Evolutionary conservation across 2,797 vertebrate genomes (phyloP).

Genomic region (Nannoperca australis): DNA sequence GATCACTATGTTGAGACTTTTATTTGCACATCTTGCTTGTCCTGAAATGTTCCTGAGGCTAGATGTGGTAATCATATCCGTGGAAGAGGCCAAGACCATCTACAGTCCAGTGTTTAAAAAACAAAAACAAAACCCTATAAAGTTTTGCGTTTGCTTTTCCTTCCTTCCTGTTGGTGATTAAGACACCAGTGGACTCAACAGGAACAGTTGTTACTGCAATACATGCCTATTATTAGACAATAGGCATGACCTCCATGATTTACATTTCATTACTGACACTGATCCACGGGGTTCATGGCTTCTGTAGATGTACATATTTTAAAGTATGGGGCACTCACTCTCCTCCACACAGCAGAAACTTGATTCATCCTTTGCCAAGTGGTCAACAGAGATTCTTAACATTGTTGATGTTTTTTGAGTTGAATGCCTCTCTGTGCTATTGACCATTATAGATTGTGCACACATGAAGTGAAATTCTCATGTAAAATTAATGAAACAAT

Average conservation of each 20-base stretch:
- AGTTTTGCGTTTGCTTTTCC: conserved; percentile 51
- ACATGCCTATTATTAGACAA: conserved; percentile 34
- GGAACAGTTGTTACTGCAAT: conserved; percentile 65
- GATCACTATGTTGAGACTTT: not conserved
- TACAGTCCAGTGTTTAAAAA: conserved; percentile 65
- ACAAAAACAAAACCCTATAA: conserved; percentile 6
- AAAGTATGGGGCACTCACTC: not conserved
- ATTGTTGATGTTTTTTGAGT: conserved; percentile 42
- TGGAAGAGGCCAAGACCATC: conserved; percentile 77
- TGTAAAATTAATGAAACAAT: conserved; percentile 88
- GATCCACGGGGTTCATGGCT: not conserved
- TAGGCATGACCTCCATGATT: not conserved
- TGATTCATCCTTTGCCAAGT: not conserved
- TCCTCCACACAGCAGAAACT: conserved; percentile 7
- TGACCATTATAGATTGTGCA: conserved; percentile 79
- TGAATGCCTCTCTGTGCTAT: conserved; percentile 28
- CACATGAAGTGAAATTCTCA: conserved; percentile 84
- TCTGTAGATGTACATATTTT: not conserved
- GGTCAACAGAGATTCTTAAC: conserved; percentile 33
- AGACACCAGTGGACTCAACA: conserved; percentile 67
- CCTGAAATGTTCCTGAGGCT: conserved; percentile 58
- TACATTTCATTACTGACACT: not conserved
- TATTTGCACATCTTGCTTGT: conserved; percentile 35
- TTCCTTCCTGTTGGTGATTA: conserved; percentile 77
- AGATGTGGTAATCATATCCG: conserved; percentile 57